A percentile compares a stretch with the other conserved stretches of the same genome.
phyloP scores from a whole-genome alignment of 1,140 invertebrate species.

The Apolygus lucorum region DNA sequence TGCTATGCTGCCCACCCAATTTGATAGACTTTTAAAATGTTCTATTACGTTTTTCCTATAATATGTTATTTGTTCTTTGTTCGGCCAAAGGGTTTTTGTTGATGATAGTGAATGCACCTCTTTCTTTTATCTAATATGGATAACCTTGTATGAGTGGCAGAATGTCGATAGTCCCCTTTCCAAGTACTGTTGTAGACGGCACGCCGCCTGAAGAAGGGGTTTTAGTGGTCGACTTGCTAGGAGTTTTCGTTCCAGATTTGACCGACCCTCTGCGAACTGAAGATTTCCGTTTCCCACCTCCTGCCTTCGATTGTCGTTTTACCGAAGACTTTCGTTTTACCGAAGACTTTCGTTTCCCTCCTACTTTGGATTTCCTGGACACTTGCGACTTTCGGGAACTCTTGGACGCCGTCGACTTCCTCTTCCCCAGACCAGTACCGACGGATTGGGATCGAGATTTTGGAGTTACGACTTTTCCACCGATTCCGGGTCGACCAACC shows the following conservation, averaged over 20 bases:
- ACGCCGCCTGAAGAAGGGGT: background rate
- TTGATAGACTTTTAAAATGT: no score
- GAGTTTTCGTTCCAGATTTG: background rate
- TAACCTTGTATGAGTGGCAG: slow-evolving; percentile 20
- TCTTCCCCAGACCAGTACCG: background rate
- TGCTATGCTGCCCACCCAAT: no score
- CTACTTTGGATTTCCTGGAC: background rate
- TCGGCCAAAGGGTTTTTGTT: no score
- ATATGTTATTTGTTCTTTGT: no score
- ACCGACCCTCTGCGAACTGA: background rate
- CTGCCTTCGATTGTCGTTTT: background rate
- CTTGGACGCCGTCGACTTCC: background rate
- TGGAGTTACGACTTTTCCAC: background rate
- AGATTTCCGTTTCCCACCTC: background rate
- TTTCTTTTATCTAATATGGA: no score
- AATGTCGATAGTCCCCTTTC: slow-evolving; percentile 22
- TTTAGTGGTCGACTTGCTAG: background rate
- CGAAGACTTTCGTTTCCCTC: background rate
- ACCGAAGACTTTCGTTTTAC: background rate
- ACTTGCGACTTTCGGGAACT: background rate
- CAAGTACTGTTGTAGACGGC: background rate
- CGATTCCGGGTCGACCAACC: background rate
- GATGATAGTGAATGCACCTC: no score
- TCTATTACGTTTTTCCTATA: no score
- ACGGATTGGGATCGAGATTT: background rate